These are phyloP conservation scores for Poecilia velifera DNA, from an alignment of 2,797 vertebrate genomes.

Conservation along the genomic window DNA sequence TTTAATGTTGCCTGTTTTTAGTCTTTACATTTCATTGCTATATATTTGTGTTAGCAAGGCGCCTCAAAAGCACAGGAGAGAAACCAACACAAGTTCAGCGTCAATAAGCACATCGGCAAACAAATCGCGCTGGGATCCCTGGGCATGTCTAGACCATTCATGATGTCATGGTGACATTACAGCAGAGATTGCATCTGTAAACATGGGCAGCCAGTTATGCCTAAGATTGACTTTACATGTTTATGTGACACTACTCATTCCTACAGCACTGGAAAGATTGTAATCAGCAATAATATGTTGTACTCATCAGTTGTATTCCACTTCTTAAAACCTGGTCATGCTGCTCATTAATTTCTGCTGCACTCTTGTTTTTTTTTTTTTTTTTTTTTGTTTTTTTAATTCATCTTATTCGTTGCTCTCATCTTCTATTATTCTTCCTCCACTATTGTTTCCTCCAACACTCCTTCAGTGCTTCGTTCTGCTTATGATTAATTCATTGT, in stretches of 20 bases:
- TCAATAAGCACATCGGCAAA: slow-evolving; percentile 10
- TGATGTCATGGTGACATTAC: slow-evolving; percentile 39
- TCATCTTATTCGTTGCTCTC: background rate
- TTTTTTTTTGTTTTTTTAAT: background rate
- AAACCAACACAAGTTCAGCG: slow-evolving; percentile 3
- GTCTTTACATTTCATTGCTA: background rate
- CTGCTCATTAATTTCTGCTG: background rate
- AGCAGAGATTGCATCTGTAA: slow-evolving; percentile 20
- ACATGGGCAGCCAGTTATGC: slow-evolving; percentile 34
- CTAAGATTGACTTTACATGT: slow-evolving; percentile 13
- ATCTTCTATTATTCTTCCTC: slow-evolving; percentile 1
- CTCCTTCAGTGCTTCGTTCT: background rate
- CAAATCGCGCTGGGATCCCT: slow-evolving; percentile 20
- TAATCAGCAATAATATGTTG: background rate
- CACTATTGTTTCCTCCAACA: background rate
- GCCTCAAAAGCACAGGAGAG: background rate
- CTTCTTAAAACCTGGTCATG: slow-evolving; percentile 17
- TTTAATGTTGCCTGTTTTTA: background rate
- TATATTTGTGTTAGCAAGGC: background rate
- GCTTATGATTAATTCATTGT: slow-evolving; percentile 9
- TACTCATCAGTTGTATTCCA: background rate
- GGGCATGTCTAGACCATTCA: slow-evolving; percentile 47
- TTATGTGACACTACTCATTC: slow-evolving; percentile 4
- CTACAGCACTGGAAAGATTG: background rate
- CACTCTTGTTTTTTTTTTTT: background rate